Evolutionary conservation across 2,888 invertebrate species (phyloP).

Genomic region (Rotaria macrura): DNA sequence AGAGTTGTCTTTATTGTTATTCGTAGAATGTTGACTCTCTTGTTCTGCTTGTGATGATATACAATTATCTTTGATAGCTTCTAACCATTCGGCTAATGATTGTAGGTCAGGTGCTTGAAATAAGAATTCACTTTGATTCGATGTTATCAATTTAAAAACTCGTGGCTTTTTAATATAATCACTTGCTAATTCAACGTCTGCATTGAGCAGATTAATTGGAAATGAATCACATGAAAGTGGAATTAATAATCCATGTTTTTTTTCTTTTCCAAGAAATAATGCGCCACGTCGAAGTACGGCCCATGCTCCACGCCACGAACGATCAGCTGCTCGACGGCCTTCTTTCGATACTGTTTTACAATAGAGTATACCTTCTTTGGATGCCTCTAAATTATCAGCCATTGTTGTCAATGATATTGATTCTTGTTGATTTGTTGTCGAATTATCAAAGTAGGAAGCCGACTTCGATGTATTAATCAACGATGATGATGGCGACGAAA

Average conservation of each 20-base stretch:
- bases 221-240: constrained; percentile 30
- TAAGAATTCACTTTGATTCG: constrained; percentile 30
- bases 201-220: constrained; percentile 26
- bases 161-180: constrained; percentile 32
- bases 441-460: neutral
- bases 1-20: neutral
- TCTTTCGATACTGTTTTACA: constrained; percentile 30
- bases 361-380: constrained; percentile 31
- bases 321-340: constrained; percentile 22
- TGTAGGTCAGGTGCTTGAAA: constrained; percentile 31
- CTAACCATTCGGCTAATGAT: constrained; percentile 30
- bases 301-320: constrained; percentile 34
- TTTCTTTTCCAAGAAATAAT: constrained; percentile 32
- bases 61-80: neutral
- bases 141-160: constrained; percentile 30
- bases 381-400: constrained; percentile 10
- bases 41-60: neutral
- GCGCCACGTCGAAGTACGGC: constrained; percentile 28
- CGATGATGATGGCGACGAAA: constrained; percentile 37
- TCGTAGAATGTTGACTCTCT: neutral
- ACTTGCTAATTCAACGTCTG: constrained; percentile 27
- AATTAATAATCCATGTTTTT: constrained; percentile 29
- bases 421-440: neutral
- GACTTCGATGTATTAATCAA: neutral
- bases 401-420: constrained; percentile 16